Evolutionary conservation across 1,140 invertebrate species (phyloP), one percentile per base, ranked within the genome.

Genomic region (Polypedilum pembai): DNA sequence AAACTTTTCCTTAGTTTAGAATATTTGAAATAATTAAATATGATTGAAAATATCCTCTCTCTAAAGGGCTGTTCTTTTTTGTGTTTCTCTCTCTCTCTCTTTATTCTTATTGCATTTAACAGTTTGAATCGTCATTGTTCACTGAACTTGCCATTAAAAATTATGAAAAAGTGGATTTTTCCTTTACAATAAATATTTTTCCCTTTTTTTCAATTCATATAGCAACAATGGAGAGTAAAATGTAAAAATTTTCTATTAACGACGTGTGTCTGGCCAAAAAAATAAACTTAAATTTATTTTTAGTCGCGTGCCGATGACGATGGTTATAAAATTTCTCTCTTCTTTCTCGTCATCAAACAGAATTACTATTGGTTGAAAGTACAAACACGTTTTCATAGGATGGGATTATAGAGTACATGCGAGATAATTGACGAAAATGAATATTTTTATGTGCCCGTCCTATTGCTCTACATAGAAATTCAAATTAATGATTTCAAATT

Each of bases 251-350:
- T 56, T 56, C 45, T 56, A 56, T 56, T 56, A 56, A 56, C 45
- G 45, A 56, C 45, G 45, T 56, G 45, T 56, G 45, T 56, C 45
- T 56, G 45, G 12, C 45, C 3, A 4, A 0, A 56, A 56, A 56
- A 56, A 56, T n/a, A 15, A 56, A 56, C 45, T 56, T 56, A 56
- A 56, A 56, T 56, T 56, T 56, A 56, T 56, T 56, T 56, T 56
- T 12, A 56, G 45, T 56, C 45, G 45, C 45, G 45, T 56, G 45
- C n/a, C 10, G 45, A n/a, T n/a, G 45, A 15, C 45, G 3, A n/a
- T 56, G 45, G 45, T 15, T 33, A 33, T 33, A 33, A 33, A 33
- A 33, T 33, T 33, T 33, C 24, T 33, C 24, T n/a, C n/a, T 33
- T 33, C 5, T 33, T 33, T 33, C 24, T 33, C 24, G 5, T 33